phyloP scores from a whole-genome alignment of 2,113 vertebrate species.

The Balaeniceps rex region DNA sequence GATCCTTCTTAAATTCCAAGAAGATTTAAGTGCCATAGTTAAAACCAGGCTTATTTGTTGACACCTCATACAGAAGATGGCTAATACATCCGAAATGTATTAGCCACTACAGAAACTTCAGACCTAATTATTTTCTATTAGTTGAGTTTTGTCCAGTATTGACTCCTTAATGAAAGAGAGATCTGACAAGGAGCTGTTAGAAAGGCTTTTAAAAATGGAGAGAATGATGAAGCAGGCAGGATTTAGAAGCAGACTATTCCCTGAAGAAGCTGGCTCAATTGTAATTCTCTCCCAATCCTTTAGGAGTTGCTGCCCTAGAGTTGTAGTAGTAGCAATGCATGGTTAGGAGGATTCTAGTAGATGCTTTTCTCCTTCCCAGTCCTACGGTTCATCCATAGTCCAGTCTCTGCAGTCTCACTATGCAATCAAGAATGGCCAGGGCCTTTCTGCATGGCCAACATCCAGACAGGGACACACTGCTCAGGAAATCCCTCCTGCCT shows the following conservation, averaged over 20 bases:
- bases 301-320: neutral
- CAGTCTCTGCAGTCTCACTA: neutral
- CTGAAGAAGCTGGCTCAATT: neutral
- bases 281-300: neutral
- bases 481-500: constrained; percentile 89
- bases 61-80: neutral
- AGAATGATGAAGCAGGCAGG: neutral
- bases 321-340: neutral
- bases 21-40: neutral
- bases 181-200: neutral
- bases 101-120: neutral
- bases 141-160: neutral
- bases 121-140: neutral
- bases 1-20: neutral
- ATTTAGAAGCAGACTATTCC: neutral
- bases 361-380: neutral
- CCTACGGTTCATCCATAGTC: neutral
- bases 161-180: neutral
- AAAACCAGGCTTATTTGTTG: neutral
- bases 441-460: constrained; percentile 81
- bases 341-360: neutral
- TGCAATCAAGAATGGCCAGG: neutral
- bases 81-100: neutral
- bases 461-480: constrained; percentile 90
- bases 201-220: neutral